Evolutionary conservation across 1,140 invertebrate species (phyloP), one percentile per base, ranked within the genome.

Genomic region (Homarus americanus): DNA sequence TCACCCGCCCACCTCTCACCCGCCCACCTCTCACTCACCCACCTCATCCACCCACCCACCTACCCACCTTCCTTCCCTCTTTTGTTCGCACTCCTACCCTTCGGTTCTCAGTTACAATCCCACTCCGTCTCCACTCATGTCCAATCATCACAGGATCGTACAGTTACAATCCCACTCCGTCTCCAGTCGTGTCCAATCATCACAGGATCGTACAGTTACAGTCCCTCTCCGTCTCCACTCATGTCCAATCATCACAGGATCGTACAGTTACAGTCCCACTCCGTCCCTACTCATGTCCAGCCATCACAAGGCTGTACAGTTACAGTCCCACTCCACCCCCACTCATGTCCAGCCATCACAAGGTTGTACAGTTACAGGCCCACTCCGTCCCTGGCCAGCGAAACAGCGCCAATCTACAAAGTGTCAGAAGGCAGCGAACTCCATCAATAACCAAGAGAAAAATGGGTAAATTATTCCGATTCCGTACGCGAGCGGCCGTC

Each of bases 351-450:
- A 28, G 24, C 66, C 32, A 28, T 15, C 1, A 41, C 76, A 15
- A 28, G 32, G 17, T 53, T 17, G 24, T 53, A 28, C 41, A 58
- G 41, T 58, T 32, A 7, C 24, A 3, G 41, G 40, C 41, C 41
- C 1, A 34, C 78, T n/a, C 36, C 40, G 40, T 76, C 36, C 36
- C 41, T 38, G 73, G 40, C 36, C 79, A 82, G 63, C 87, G 87
- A 90, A 90, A 90, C 87, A 90, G 87, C 87, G 80, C 87, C 87
- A 90, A 90, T 90, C 87, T 90, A 66, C 87, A 90, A 90, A 90
- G 87, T 90, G 87, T 90, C 87, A 90, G 87, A 90, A 90, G 87
- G 87, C 87, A 90, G 87, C 87, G 87, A 90, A 90, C 87, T 90
- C 87, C 87, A 90, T 90, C 87, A 90, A 90, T 90, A 90, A 90